Base-by-base conservation (phyloP, 2,797 vertebrate genomes). In the Menidia menidia region DNA sequence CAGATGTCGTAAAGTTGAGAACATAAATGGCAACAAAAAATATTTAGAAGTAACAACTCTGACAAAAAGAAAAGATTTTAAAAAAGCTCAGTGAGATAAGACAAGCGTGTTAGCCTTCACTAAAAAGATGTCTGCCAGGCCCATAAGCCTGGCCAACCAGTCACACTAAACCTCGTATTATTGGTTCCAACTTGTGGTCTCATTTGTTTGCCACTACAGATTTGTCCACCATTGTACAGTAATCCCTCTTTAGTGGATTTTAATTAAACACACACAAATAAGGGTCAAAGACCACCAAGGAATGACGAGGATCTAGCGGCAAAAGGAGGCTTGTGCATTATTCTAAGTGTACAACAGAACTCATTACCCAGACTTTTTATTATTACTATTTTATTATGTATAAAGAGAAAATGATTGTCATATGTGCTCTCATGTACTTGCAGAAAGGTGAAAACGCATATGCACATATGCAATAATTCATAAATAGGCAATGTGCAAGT, bases 231-330 rank as follows among this genome's bases (percentile, higher is more conserved):
- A 61, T 67, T 60, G 65, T 68, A 64, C 67, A 66, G 32, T 88
- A 85, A 90, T 88, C 86, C 88, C 77, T 81, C 72, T 80, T 60
- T 52, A 64, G 83, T 12, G 16, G 77, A 75, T 79, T 87, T 89
- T 91, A 90, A 93, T 92, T 90, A 89, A 88, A 89, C 7, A 31
- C 68, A 71, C 51, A 53, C 83, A 85, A 79, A 50, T 14, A 58
- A 30, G 68, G 78, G 87, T 88, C 77, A 75, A 50, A 78, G 56
- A 3, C 14, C 3, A 10, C 25, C 61, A 31, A n/a, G 73, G 39
- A 16, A 61, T 31, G 1, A 52, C 55, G 66, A 75, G 59, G 64
- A 67, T 52, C 0, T 1, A 2, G 11, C 32, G 51, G 14, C 64
- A 58, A 54, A 60, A 25, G 47, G 64, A 63, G 51, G 39, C 56